These are phyloP conservation scores for Lonchura striata DNA, from an alignment of 2,113 vertebrate genomes.

Conservation along the genomic window DNA sequence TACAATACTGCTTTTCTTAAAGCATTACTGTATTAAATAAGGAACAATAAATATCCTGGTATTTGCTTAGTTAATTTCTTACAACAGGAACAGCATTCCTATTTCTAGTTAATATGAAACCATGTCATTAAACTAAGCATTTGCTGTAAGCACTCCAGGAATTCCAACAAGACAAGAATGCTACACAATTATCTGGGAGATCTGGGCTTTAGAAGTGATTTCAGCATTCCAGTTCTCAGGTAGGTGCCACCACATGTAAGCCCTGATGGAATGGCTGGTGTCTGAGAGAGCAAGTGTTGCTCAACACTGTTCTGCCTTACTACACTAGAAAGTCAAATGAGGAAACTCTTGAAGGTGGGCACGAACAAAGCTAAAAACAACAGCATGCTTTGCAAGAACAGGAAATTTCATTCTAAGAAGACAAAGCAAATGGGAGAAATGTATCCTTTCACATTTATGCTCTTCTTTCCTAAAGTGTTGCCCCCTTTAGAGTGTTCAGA, in stretches of 20 bases:
- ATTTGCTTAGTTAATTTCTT: background rate
- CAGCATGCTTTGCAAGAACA: background rate
- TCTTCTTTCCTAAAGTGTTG: background rate
- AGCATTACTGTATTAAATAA: background rate
- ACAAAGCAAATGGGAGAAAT: background rate
- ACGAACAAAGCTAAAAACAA: background rate
- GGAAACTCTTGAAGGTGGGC: background rate
- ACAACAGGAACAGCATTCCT: background rate
- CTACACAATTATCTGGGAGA: background rate
- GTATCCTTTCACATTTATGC: background rate
- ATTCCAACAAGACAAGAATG: background rate
- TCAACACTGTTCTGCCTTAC: background rate
- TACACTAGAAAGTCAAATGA: background rate
- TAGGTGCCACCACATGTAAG: rapidly evolving
- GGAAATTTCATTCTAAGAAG: background rate
- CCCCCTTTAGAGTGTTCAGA: background rate
- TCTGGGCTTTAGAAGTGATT: background rate
- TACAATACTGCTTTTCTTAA: background rate
- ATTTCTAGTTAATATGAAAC: background rate
- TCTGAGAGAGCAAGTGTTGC: background rate
- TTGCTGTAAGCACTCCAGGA: background rate
- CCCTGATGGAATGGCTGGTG: rapidly evolving
- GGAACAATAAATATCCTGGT: background rate
- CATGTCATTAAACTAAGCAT: background rate
- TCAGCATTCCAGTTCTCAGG: background rate